Conservation (phyloP, 2,797 vertebrate species). For the Euthynnus affinis region DNA sequence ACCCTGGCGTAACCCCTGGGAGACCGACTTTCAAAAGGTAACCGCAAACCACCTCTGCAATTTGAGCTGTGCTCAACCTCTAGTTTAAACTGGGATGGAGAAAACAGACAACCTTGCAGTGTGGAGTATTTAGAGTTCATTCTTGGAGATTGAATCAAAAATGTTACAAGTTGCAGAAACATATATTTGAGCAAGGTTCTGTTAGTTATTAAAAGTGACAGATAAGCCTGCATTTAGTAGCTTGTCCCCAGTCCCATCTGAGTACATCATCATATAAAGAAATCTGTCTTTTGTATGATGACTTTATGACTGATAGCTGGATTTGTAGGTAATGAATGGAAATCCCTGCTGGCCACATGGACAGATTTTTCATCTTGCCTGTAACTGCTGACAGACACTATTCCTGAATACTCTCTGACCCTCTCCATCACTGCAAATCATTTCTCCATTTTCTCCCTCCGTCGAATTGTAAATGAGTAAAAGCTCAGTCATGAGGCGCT, state of each 20-base stretch:
- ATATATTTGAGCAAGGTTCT: not conserved
- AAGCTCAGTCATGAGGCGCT: not conserved
- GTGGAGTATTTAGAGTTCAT: not conserved
- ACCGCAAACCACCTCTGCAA: constrained; percentile 62
- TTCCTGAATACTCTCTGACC: constrained; percentile 17
- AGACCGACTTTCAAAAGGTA: constrained; percentile 49
- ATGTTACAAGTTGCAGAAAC: not conserved
- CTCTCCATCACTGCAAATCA: constrained; percentile 24
- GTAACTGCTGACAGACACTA: constrained; percentile 49
- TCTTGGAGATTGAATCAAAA: not conserved
- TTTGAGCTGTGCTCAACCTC: constrained; percentile 44
- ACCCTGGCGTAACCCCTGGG: constrained; percentile 44
- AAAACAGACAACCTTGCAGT: not conserved
- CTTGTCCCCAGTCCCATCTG: not conserved
- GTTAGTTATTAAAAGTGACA: not conserved
- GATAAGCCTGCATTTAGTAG: not conserved
- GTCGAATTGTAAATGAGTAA: constrained; percentile 36
- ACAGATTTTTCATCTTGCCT: constrained; percentile 49
- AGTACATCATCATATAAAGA: not conserved
- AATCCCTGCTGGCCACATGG: constrained; percentile 43
- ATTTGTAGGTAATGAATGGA: constrained; percentile 68
- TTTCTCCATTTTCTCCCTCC: constrained; percentile 12
- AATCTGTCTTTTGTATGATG: constrained; percentile 46
- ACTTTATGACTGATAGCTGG: constrained; percentile 60
- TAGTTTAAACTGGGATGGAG: constrained; percentile 14